Evolutionary conservation across 2,797 vertebrate genomes (phyloP), one percentile per base, ranked within the genome.

Genomic region (Pampus argenteus): DNA sequence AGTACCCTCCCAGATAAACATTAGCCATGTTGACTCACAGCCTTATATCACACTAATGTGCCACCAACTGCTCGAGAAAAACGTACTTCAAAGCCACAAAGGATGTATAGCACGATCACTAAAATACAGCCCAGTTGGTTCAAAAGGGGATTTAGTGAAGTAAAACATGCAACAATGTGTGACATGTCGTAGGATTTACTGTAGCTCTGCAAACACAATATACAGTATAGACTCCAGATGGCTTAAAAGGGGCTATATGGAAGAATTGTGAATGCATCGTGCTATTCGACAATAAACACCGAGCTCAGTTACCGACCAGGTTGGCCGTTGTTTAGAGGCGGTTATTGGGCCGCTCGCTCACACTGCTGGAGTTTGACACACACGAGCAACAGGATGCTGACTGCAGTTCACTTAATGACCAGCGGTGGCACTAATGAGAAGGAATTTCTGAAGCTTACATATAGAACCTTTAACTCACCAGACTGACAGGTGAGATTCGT

Each of bases 401-500:
- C n/a, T n/a, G n/a, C n/a, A n/a, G n/a, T n/a, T n/a, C n/a, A n/a
- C n/a, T n/a, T n/a, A n/a, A n/a, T n/a, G n/a, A n/a, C n/a, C n/a
- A n/a, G n/a, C n/a, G n/a, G n/a, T n/a, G n/a, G n/a, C n/a, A n/a
- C n/a, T n/a, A n/a, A n/a, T n/a, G n/a, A n/a, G n/a, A n/a, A n/a
- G n/a, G n/a, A n/a, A n/a, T n/a, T n/a, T n/a, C n/a, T n/a, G n/a
- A n/a, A n/a, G n/a, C n/a, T n/a, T n/a, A n/a, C n/a, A n/a, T n/a
- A n/a, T n/a, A n/a, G n/a, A n/a, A n/a, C n/a, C n/a, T n/a, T n/a
- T n/a, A 6, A 57, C 18, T 38, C 10, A 40, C 31, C 10, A 40
- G 25, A 25, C 47, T 17, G 73, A 89, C 51, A 80, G 67, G 78
- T 81, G 77, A 86, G 70, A 79, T 51, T 84, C 62, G 50, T 85